Evolutionary conservation across 2,113 vertebrate genomes (phyloP).

Genomic region (Gobius niger): DNA sequence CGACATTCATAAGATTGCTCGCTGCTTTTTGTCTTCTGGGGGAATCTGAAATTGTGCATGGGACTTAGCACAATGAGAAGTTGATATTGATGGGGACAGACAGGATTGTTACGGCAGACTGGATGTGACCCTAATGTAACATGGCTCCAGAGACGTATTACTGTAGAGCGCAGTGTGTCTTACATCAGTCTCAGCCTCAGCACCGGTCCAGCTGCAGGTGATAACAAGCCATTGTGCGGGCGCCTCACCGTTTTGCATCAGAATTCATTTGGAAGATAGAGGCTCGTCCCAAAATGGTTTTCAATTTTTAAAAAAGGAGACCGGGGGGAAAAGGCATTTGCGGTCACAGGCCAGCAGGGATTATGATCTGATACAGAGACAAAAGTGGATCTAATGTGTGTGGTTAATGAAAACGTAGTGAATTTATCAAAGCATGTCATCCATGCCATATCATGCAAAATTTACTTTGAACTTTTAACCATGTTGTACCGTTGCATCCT

Average conservation of each 20-base stretch:
- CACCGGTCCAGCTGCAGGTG: slow-evolving; percentile 8
- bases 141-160: slow-evolving; percentile 1
- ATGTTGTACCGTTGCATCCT: too few species aligned
- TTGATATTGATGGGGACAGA: background rate
- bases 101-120: background rate
- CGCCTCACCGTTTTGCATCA: slow-evolving; percentile 7
- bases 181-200: slow-evolving; percentile 1
- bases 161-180: slow-evolving; percentile 5
- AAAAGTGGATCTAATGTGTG: background rate
- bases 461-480: too few species aligned
- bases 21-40: background rate
- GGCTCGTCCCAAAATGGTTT: background rate
- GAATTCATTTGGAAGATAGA: background rate
- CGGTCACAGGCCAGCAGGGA: background rate
- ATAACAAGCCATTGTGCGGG: background rate
- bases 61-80: slow-evolving; percentile 4
- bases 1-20: background rate
- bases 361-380: background rate
- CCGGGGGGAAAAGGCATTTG: background rate
- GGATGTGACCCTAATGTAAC: slow-evolving; percentile 6
- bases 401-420: background rate
- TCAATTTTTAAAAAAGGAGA: background rate
- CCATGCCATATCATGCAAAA: background rate
- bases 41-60: background rate
- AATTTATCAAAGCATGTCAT: background rate